Evolutionary conservation across 2,888 invertebrate genomes (phyloP).

Genomic region (Drosophila tripunctata): DNA sequence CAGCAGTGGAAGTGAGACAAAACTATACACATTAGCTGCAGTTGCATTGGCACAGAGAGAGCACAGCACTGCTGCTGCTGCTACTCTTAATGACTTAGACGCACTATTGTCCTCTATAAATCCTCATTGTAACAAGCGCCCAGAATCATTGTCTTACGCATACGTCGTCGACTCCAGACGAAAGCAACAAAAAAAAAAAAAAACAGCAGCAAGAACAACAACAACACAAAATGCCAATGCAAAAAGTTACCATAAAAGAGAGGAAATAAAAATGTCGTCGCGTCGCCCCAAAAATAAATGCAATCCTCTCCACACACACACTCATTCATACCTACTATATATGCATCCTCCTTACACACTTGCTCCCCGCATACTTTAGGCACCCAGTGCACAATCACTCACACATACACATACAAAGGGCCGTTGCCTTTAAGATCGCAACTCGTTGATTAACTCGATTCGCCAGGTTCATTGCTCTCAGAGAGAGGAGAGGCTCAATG

Average conservation of each 20-base stretch:
- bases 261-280: constrained; percentile 54
- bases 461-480: constrained; percentile 64
- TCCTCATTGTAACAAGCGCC: constrained; percentile 84
- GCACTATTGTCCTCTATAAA: constrained; percentile 84
- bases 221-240: constrained; percentile 52
- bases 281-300: constrained; percentile 78
- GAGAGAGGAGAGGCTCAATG: too few species aligned
- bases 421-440: constrained; percentile 54
- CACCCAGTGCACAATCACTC: background rate
- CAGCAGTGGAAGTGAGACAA: too few species aligned
- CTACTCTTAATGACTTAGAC: constrained; percentile 74
- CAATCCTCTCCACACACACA: constrained; percentile 53
- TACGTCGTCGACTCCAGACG: constrained; percentile 67
- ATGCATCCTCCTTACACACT: constrained; percentile 46
- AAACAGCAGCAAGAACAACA: constrained; percentile 33
- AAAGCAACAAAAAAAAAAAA: constrained; percentile 54
- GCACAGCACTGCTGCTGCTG: constrained; percentile 36
- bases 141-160: constrained; percentile 81
- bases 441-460: constrained; percentile 60
- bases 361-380: background rate
- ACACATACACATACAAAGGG: background rate
- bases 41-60: constrained; percentile 3
- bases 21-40: background rate
- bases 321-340: constrained; percentile 43
- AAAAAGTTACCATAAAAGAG: constrained; percentile 75